Percentiles rank a stretch among this genome's conserved stretches.
These are phyloP conservation scores for Anarhynchus alexandrinus DNA, from an alignment of 2,113 vertebrate species.

Conservation along the genomic window DNA sequence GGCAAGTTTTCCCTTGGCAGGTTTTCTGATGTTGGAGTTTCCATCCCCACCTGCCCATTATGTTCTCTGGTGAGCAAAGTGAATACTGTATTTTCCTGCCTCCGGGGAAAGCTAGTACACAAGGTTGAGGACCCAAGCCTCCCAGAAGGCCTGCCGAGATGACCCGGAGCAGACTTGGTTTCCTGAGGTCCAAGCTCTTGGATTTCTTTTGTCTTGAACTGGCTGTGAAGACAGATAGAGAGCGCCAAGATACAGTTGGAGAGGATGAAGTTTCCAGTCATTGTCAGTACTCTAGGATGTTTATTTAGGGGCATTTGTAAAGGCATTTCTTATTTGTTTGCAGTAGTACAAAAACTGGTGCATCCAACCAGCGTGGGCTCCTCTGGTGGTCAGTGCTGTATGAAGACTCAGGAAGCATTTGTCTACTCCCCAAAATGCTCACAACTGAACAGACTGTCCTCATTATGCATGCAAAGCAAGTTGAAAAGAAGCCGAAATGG, in stretches of 20 bases:
- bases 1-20: background rate
- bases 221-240: background rate
- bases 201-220: background rate
- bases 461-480: background rate
- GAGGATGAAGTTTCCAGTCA: background rate
- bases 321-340: background rate
- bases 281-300: background rate
- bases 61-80: background rate
- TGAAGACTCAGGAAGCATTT: background rate
- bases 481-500: background rate
- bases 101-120: background rate
- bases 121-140: background rate
- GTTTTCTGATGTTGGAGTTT: background rate
- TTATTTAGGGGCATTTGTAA: background rate
- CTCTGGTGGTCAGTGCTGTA: background rate
- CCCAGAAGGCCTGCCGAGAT: background rate
- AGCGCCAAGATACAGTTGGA: background rate
- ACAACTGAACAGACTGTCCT: background rate
- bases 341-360: background rate
- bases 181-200: background rate
- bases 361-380: background rate
- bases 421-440: background rate
- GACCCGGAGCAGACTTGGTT: background rate
- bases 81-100: background rate
- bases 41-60: background rate